phyloP scores from a whole-genome alignment of 1,140 invertebrate genomes.

The Lucilia cuprina region DNA sequence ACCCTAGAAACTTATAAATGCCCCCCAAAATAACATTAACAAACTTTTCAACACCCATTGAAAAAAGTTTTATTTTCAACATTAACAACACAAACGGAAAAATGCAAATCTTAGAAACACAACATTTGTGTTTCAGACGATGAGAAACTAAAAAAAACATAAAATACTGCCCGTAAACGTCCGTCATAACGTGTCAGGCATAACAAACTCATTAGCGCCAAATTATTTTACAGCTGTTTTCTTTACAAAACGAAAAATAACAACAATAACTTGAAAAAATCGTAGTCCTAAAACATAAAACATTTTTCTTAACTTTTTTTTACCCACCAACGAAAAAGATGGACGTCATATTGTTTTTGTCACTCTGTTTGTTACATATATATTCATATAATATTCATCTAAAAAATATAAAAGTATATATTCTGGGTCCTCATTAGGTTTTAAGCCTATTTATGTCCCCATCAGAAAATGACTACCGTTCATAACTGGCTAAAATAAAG shows the following conservation, averaged over 20 bases:
- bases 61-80: background rate
- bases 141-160: background rate
- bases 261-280: background rate
- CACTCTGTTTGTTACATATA: too few relatives aligned
- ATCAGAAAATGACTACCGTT: too few relatives aligned
- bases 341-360: too few relatives aligned
- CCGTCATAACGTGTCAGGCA: slow-evolving; percentile 26
- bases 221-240: slow-evolving; percentile 28
- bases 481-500: too few relatives aligned
- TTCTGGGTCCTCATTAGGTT: too few relatives aligned
- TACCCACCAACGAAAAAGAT: too few relatives aligned
- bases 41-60: background rate
- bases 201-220: slow-evolving; percentile 30
- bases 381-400: too few relatives aligned
- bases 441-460: too few relatives aligned
- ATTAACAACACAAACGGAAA: background rate
- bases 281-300: background rate
- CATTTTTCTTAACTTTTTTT: too few relatives aligned
- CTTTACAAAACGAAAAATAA: background rate
- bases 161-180: background rate
- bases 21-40: background rate
- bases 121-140: background rate
- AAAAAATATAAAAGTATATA: too few relatives aligned
- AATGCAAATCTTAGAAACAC: too few relatives aligned
- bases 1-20: slow-evolving; percentile 18